Conservation (phyloP, 2,113 vertebrate species). For the Scomber scombrus region DNA sequence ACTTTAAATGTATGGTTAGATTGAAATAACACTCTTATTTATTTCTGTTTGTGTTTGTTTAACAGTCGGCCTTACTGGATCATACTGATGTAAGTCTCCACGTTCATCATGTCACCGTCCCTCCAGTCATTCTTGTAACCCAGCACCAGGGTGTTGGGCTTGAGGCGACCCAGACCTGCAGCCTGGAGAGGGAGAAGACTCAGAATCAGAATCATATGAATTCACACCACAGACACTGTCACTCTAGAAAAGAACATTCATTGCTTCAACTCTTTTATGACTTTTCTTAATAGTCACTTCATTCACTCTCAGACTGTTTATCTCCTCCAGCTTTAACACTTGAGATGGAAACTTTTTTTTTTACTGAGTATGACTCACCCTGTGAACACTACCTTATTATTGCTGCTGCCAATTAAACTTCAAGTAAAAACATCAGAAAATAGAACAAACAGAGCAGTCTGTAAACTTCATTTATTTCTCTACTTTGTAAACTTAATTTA, state of each 20-base stretch:
- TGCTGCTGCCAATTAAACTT: too few relatives aligned
- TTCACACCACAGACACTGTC: background rate
- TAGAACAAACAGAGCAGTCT: too few relatives aligned
- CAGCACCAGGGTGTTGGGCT: conserved; percentile 95
- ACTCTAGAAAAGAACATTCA: background rate
- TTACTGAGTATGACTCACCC: background rate
- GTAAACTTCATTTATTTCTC: background rate
- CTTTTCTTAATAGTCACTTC: background rate
- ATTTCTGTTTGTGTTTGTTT: too few relatives aligned
- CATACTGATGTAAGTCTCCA: conserved; percentile 96
- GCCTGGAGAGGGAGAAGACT: conserved; percentile 83
- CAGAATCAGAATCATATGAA: background rate
- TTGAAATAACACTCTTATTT: too few relatives aligned
- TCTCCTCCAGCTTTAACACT: background rate
- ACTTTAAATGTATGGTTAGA: too few relatives aligned
- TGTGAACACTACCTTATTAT: background rate
- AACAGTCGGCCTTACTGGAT: conserved; percentile 91
- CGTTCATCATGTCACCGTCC: conserved; percentile 93
- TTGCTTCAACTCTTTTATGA: too few relatives aligned
- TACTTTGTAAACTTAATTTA: background rate
- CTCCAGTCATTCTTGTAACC: conserved; percentile 98
- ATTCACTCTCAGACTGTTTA: background rate
- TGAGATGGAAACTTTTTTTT: background rate
- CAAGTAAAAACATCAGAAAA: too few relatives aligned
- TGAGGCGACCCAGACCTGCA: conserved; percentile 94